A percentile compares a stretch with the other conserved stretches of the same genome.
Evolutionary conservation across 2,113 vertebrate genomes (phyloP).

Genomic region (Turnix velox): DNA sequence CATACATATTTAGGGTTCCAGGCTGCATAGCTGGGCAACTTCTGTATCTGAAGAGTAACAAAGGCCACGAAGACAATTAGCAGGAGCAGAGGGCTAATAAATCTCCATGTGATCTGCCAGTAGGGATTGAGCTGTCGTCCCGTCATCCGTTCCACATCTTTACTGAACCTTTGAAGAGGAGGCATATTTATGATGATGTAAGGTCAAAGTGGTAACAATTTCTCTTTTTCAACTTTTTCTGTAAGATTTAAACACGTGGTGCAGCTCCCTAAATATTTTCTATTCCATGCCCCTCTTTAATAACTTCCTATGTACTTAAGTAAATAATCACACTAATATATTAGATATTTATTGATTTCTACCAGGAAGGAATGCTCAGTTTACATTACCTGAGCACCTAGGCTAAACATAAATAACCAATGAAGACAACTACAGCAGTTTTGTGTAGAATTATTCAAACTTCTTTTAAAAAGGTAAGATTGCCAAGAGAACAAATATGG

Average conservation of each 20-base stretch:
- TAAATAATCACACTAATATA: background rate
- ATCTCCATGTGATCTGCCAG: slow-evolving; percentile 82
- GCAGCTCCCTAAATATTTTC: background rate
- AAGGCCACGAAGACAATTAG: slow-evolving; percentile 78
- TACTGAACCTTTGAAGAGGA: slow-evolving; percentile 79
- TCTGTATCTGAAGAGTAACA: slow-evolving; percentile 67
- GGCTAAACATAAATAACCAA: background rate
- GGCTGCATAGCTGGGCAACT: slow-evolving; percentile 68
- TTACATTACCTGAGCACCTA: background rate
- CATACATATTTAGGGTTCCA: slow-evolving; percentile 87
- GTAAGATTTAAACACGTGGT: background rate
- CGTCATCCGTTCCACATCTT: slow-evolving; percentile 85
- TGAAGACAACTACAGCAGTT: background rate
- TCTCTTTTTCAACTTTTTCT: background rate
- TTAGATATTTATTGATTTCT: background rate
- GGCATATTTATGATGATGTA: background rate
- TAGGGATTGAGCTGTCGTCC: slow-evolving; percentile 78
- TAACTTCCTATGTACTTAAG: background rate
- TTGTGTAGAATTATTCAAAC: background rate
- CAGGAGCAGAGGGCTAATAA: slow-evolving; percentile 84
- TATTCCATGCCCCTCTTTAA: background rate
- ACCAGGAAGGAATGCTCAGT: background rate
- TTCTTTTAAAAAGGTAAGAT: background rate
- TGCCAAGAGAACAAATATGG: background rate
- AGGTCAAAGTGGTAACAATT: background rate